Evolutionary conservation across 1,140 invertebrate species (phyloP).

Genomic region (Leguminivora glycinivorella): DNA sequence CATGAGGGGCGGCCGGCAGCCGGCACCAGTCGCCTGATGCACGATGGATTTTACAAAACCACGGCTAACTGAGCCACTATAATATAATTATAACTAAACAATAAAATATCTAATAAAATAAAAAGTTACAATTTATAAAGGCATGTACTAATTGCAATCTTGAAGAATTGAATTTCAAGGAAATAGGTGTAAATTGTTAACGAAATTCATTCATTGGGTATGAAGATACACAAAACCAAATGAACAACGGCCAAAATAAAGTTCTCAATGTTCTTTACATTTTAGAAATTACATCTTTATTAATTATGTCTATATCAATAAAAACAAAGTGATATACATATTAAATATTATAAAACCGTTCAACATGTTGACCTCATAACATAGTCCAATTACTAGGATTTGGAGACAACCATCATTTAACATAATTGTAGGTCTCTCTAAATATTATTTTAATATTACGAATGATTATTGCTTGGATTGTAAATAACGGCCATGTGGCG

Average conservation of each 20-base stretch:
- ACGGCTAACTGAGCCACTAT: constrained; percentile 40
- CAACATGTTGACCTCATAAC: constrained; percentile 42
- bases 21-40: constrained; percentile 30
- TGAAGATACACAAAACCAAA: constrained; percentile 23
- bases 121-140: constrained; percentile 39
- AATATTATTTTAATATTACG: constrained; percentile 18
- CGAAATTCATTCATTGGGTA: constrained; percentile 25
- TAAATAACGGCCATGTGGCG: constrained; percentile 16
- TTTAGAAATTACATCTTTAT: constrained; percentile 44
- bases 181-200: constrained; percentile 18
- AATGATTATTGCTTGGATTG: constrained; percentile 22
- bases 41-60: constrained; percentile 35
- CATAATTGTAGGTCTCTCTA: constrained; percentile 22
- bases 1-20: constrained; percentile 29
- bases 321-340: constrained; percentile 51
- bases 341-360: constrained; percentile 44
- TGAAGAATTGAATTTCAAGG: constrained; percentile 24
- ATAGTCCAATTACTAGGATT: constrained; percentile 32
- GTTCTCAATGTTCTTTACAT: constrained; percentile 41
- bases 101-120: constrained; percentile 44
- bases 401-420: constrained; percentile 28
- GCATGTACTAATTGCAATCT: constrained; percentile 33
- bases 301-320: constrained; percentile 54
- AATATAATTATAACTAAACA: constrained; percentile 43
- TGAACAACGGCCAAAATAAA: constrained; percentile 25